Evolutionary conservation across 2,888 invertebrate species (phyloP).

Genomic region (Sclerodermus sp.): DNA sequence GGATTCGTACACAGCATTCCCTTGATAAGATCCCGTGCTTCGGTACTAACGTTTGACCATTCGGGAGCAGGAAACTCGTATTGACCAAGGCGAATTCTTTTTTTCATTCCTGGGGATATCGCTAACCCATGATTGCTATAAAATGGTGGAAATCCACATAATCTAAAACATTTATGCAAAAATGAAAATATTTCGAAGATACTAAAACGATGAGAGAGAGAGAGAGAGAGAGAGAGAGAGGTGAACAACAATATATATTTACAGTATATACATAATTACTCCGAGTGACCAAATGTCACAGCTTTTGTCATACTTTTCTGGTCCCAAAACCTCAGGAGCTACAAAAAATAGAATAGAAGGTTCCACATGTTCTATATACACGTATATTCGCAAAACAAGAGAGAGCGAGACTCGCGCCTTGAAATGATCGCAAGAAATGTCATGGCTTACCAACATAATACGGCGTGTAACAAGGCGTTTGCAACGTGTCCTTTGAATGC

Average conservation of each 20-base stretch:
- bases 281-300: constrained; percentile 99
- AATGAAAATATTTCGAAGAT: background rate
- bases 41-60: constrained; percentile 91
- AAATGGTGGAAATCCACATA: constrained; percentile 99
- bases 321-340: constrained; percentile 87
- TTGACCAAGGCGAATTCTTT: constrained; percentile 90
- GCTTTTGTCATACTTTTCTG: constrained; percentile 97
- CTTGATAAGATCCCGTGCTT: constrained; percentile 93
- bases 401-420: background rate
- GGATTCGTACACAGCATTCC: constrained; percentile 96
- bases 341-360: constrained; percentile 44
- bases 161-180: constrained; percentile 55
- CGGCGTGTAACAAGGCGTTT: constrained; percentile 98
- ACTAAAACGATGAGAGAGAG: background rate
- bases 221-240: background rate
- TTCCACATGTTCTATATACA: constrained; percentile 4
- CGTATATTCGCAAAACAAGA: background rate
- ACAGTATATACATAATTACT: constrained; percentile 98
- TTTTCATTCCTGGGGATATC: constrained; percentile 99
- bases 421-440: background rate
- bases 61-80: constrained; percentile 97
- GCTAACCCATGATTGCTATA: constrained; percentile 97
- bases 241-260: constrained; percentile 59
- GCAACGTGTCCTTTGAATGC: constrained; percentile 80
- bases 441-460: constrained; percentile 86